phyloP scores from a whole-genome alignment of 2,797 vertebrate species.

The Sciurus carolinensis region DNA sequence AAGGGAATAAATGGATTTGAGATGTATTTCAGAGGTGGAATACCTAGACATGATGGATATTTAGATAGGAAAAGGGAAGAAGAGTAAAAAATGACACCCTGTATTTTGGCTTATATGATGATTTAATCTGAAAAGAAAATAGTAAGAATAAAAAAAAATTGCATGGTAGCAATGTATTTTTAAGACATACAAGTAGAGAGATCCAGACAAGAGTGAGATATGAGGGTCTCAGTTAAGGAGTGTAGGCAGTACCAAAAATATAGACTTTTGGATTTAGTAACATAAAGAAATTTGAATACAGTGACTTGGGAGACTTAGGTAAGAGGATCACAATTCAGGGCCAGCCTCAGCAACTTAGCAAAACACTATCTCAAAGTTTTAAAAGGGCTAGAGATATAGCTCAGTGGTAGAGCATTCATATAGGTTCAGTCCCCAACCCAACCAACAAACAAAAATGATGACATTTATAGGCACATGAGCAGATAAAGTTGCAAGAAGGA shows the following conservation, averaged over 20 bases:
- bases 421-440: too few relatives aligned
- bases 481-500: constrained; percentile 61
- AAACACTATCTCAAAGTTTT: too few relatives aligned
- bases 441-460: background rate
- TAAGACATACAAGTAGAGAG: constrained; percentile 36
- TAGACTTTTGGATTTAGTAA: constrained; percentile 59
- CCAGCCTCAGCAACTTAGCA: too few relatives aligned
- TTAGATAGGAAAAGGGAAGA: constrained; percentile 37
- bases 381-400: too few relatives aligned
- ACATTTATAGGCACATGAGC: constrained; percentile 31
- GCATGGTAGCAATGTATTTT: constrained; percentile 49
- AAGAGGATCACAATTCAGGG: too few relatives aligned
- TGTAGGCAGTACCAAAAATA: constrained; percentile 49
- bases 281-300: background rate
- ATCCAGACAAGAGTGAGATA: constrained; percentile 27
- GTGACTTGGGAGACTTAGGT: too few relatives aligned
- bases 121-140: constrained; percentile 56
- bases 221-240: constrained; percentile 15
- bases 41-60: constrained; percentile 26
- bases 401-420: too few relatives aligned
- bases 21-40: constrained; percentile 50
- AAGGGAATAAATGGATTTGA: constrained; percentile 46
- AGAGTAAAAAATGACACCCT: constrained; percentile 20
- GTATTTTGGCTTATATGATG: constrained; percentile 22
- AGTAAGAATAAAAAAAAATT: background rate